These are phyloP conservation scores for Andrena bucephala DNA, from an alignment of 2,888 invertebrate species.

Conservation along the genomic window DNA sequence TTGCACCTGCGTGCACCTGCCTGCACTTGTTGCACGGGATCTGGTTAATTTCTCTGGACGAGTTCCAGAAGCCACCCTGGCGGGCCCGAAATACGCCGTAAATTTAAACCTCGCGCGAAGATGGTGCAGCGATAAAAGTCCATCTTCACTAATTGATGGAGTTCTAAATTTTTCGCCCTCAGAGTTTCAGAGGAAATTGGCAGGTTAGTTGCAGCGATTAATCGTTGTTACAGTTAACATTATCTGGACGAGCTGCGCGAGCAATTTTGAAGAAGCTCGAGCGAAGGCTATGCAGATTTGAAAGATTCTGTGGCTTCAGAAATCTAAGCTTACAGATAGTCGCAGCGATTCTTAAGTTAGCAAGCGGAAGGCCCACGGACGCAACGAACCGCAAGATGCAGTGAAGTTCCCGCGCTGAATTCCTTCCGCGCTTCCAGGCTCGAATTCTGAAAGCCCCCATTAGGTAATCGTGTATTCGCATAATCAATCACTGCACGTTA, in stretches of 20 bases:
- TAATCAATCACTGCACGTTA: slow-evolving; percentile 80
- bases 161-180: no score
- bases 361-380: not conserved
- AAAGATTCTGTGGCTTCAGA: no score
- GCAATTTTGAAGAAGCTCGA: no score
- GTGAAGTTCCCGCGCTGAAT: slow-evolving; percentile 13
- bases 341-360: no score
- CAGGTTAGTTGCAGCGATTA: no score
- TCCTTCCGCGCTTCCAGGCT: slow-evolving; percentile 4
- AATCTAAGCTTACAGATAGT: no score
- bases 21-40: slow-evolving; percentile 36
- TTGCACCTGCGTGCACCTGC: slow-evolving; percentile 46
- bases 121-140: no score
- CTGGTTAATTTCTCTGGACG: slow-evolving; percentile 9
- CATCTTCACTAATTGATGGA: no score
- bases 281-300: no score
- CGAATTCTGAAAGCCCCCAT: slow-evolving; percentile 69
- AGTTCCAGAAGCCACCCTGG: slow-evolving; percentile 22
- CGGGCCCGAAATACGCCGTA: not conserved
- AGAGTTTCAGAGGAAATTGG: no score
- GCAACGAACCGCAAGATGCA: slow-evolving; percentile 38
- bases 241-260: no score
- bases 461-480: slow-evolving; percentile 75
- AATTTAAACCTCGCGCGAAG: not conserved
- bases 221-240: no score